Percentiles rank a stretch among this genome's conserved stretches.
Conservation (phyloP, 2,113 vertebrate genomes). For the Acrocephalus kingi region DNA sequence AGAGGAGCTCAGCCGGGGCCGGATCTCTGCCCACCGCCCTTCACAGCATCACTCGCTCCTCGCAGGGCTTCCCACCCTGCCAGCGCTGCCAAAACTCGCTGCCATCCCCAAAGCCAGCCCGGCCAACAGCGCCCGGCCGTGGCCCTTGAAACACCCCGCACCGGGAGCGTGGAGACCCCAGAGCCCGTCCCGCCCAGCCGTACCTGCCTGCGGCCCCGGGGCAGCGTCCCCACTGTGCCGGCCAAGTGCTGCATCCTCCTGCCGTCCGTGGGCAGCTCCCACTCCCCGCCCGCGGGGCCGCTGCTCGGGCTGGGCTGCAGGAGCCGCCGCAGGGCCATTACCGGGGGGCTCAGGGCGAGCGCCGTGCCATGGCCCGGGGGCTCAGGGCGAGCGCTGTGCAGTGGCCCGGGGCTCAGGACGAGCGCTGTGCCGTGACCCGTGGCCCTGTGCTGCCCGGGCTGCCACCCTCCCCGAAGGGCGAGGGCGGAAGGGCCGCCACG, state of each 20-base stretch:
- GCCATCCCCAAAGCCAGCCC: accelerated
- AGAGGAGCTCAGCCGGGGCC: not conserved
- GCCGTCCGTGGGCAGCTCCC: conserved; percentile 50
- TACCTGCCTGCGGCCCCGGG: conserved; percentile 82
- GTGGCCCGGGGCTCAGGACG: too few relatives aligned
- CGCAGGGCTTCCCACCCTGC: accelerated
- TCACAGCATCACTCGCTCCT: accelerated
- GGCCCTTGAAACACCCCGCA: accelerated
- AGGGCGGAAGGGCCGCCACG: conserved; percentile 80
- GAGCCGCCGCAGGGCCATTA: conserved; percentile 81
- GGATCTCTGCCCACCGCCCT: accelerated
- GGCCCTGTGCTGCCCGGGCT: not conserved
- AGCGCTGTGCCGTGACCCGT: too few relatives aligned
- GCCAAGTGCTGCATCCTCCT: conserved; percentile 69
- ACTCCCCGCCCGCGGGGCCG: conserved; percentile 59
- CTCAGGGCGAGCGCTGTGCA: too few relatives aligned
- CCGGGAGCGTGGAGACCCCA: accelerated
- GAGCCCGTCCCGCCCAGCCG: not conserved
- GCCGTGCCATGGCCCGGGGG: not conserved
- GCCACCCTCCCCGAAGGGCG: not conserved
- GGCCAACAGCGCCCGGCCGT: accelerated
- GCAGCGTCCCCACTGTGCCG: conserved; percentile 69
- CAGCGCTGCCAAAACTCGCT: accelerated
- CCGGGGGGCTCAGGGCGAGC: not conserved
- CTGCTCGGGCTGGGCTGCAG: conserved; percentile 63